These are phyloP conservation scores for Trichopria drosophilae DNA, from an alignment of 2,888 invertebrate species.

Conservation along the genomic window DNA sequence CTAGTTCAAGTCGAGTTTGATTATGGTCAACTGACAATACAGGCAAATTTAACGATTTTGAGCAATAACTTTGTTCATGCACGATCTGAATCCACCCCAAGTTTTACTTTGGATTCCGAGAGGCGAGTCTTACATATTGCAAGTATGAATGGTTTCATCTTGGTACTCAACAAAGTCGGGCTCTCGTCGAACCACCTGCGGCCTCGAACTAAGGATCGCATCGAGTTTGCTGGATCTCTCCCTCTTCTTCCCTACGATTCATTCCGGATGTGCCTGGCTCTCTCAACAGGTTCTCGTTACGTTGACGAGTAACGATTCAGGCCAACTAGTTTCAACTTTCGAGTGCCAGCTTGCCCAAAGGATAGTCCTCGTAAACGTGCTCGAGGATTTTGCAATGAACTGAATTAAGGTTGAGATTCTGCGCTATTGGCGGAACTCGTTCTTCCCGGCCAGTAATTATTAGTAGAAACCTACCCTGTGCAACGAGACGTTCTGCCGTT, in stretches of 20 bases:
- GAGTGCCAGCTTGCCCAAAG: conserved; percentile 11
- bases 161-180: too few species aligned
- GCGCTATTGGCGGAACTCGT: neutral
- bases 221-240: conserved; percentile 10
- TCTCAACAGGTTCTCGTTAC: conserved; percentile 25
- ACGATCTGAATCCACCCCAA: too few species aligned
- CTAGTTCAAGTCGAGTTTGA: too few species aligned
- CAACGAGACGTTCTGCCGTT: too few species aligned
- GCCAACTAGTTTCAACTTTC: conserved; percentile 32
- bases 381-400: conserved; percentile 7
- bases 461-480: too few species aligned
- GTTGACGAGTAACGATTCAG: conserved; percentile 38
- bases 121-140: too few species aligned
- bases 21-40: too few species aligned
- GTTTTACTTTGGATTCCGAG: too few species aligned
- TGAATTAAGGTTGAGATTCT: conserved; percentile 6
- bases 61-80: too few species aligned
- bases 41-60: too few species aligned
- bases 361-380: conserved; percentile 10
- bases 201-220: conserved; percentile 13
- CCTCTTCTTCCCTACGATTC: too few species aligned
- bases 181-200: conserved; percentile 15
- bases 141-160: too few species aligned
- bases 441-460: neutral
- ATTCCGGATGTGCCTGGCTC: neutral